Conservation (phyloP, 2,113 vertebrate genomes). For the Empidonax traillii region DNA sequence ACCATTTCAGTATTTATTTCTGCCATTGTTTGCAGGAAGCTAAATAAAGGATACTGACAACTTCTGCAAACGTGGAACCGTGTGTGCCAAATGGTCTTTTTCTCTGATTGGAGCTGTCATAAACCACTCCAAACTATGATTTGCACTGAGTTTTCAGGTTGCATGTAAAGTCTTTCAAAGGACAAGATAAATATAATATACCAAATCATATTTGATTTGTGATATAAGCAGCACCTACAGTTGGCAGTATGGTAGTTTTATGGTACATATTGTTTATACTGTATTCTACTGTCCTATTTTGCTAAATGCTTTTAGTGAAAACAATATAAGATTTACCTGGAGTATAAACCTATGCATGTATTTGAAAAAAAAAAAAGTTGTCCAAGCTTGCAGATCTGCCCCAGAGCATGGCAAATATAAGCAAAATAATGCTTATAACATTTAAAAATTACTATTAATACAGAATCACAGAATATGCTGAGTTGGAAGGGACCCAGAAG, state of each 20-base stretch:
- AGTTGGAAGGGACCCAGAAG: background rate
- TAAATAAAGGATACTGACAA: background rate
- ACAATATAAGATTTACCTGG: background rate
- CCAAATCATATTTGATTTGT: background rate
- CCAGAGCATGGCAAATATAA: background rate
- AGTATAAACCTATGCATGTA: background rate
- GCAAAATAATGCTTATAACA: background rate
- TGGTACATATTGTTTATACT: background rate
- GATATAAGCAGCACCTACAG: background rate
- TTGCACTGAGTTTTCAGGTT: background rate
- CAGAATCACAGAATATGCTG: background rate
- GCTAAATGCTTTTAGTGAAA: background rate
- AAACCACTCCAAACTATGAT: background rate
- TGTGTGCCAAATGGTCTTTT: background rate
- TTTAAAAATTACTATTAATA: background rate
- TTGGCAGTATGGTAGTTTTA: background rate
- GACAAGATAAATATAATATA: background rate
- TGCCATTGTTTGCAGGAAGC: background rate
- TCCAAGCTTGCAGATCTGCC: background rate
- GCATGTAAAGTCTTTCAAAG: background rate
- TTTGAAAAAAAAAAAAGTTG: background rate
- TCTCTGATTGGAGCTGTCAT: background rate
- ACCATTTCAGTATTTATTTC: background rate
- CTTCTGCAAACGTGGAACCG: background rate
- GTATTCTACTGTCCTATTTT: background rate